Evolutionary conservation across 2,888 invertebrate species (phyloP).

Genomic region (Andricus quercusramuli): DNA sequence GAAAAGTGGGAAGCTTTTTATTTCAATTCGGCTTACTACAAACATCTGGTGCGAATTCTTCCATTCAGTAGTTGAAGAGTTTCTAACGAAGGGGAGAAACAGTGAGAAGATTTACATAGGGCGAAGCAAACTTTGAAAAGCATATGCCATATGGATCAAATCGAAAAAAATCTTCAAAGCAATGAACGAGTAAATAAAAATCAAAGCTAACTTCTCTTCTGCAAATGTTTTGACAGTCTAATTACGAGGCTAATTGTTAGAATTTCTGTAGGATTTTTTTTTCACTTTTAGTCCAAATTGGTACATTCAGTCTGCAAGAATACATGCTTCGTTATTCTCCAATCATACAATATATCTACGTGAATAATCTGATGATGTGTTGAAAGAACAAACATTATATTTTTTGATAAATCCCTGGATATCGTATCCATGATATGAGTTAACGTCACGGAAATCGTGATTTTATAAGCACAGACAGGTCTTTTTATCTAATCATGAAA

Average conservation of each 20-base stretch:
- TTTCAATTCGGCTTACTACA: slow-evolving; percentile 11
- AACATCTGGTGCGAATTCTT: slow-evolving; percentile 35
- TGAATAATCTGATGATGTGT: not conserved
- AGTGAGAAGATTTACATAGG: slow-evolving; percentile 14
- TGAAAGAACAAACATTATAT: not conserved
- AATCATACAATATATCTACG: not conserved
- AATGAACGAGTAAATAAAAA: not conserved
- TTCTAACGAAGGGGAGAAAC: slow-evolving; percentile 26
- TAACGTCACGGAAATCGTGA: slow-evolving; percentile 4
- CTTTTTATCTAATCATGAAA: not conserved
- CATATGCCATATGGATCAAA: not conserved
- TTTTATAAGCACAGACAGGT: not conserved
- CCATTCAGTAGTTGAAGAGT: slow-evolving; percentile 24
- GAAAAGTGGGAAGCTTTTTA: not conserved
- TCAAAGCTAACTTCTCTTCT: not conserved
- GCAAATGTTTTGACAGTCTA: not conserved
- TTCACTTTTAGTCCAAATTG: not conserved
- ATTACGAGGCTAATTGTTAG: not conserved
- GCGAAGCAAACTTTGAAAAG: not conserved
- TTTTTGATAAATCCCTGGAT: not conserved
- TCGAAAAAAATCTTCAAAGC: not conserved
- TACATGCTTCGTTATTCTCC: not conserved
- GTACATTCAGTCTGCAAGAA: too few relatives aligned
- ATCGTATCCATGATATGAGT: not conserved
- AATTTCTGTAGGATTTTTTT: not conserved